Conservation (phyloP, 2,888 invertebrate species). For the Muschampia staudingeri region DNA sequence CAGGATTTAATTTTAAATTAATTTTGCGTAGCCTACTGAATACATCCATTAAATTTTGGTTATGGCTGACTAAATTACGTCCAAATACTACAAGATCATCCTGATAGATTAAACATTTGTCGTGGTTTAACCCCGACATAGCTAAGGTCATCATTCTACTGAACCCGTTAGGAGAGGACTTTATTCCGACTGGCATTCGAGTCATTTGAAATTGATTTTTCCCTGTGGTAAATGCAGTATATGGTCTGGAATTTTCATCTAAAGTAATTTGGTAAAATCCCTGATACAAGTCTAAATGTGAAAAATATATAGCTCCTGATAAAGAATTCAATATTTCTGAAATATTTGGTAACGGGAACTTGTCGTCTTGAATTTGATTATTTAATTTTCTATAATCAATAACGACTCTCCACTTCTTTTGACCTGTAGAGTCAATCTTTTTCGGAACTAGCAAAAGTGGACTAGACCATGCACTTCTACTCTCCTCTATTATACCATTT, state of each 20-base stretch:
- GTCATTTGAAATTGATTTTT: conserved; percentile 25
- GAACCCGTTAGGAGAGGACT: conserved; percentile 45
- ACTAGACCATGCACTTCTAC: conserved; percentile 39
- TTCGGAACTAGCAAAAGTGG: conserved; percentile 41
- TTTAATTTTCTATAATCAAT: not conserved
- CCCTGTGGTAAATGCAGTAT: not conserved
- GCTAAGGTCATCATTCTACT: conserved; percentile 57
- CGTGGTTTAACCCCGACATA: conserved; percentile 56
- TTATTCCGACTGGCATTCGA: conserved; percentile 52
- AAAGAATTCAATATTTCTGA: not conserved
- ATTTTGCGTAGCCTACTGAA: conserved; percentile 45
- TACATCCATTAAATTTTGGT: conserved; percentile 47
- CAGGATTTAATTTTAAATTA: conserved; percentile 51
- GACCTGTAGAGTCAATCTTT: conserved; percentile 2
- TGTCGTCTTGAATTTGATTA: conserved; percentile 8
- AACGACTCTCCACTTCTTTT: conserved; percentile 9
- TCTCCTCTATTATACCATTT: conserved; percentile 39
- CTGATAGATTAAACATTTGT: conserved; percentile 53
- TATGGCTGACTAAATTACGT: conserved; percentile 39
- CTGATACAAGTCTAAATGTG: conserved; percentile 13
- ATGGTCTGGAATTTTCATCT: conserved; percentile 10
- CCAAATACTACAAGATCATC: conserved; percentile 54
- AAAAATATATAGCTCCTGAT: not conserved
- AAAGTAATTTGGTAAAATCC: conserved; percentile 1
- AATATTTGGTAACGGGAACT: conserved; percentile 14